Conservation (phyloP, 2,113 vertebrate species). For the Recurvirostra avosetta region DNA sequence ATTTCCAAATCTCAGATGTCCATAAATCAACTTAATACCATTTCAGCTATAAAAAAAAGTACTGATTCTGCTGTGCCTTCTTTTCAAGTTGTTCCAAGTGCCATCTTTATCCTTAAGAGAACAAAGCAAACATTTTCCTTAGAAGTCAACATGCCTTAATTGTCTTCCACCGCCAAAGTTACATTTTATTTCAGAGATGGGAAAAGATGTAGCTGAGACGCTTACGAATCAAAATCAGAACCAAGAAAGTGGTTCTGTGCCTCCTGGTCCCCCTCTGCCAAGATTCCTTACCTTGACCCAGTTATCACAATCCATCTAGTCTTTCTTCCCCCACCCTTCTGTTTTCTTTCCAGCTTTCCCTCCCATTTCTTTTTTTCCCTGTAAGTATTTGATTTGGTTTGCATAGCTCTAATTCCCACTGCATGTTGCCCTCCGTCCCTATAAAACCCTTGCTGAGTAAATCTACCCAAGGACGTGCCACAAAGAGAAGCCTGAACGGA, state of each 20-base stretch:
- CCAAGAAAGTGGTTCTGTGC: neutral
- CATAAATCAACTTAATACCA: neutral
- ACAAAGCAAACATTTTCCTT: neutral
- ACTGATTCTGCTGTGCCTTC: neutral
- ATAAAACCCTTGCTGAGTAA: neutral
- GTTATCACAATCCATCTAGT: too few species aligned
- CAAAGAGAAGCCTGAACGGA: neutral
- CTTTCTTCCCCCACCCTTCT: neutral
- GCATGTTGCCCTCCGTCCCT: too few species aligned
- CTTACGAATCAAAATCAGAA: neutral
- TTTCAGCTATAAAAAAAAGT: neutral
- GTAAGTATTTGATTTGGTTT: too few species aligned
- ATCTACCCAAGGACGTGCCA: neutral
- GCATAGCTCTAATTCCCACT: neutral
- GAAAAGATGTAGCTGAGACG: neutral
- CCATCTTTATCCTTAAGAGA: neutral
- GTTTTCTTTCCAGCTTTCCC: neutral
- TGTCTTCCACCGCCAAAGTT: neutral
- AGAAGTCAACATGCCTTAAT: neutral
- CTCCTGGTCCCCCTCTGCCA: neutral
- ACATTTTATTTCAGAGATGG: neutral
- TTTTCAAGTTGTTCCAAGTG: neutral
- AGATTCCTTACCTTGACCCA: too few species aligned
- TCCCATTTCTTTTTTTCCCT: accelerated
- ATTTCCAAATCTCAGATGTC: neutral